Evolutionary conservation across 2,797 vertebrate species (phyloP).

Genomic region (Sebastes oblongus): DNA sequence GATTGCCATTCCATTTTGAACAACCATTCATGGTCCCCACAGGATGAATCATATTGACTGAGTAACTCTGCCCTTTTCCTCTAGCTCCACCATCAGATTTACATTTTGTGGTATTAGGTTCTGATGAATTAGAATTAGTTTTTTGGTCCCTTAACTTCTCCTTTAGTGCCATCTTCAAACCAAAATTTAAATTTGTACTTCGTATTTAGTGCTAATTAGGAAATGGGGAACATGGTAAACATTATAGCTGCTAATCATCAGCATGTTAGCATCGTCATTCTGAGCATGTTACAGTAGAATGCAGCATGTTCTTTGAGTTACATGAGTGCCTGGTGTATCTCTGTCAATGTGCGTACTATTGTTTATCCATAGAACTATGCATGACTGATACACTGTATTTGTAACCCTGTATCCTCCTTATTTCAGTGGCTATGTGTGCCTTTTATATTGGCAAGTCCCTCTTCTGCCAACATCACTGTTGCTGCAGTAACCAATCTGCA

Average conservation of each 20-base stretch:
- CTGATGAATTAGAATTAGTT: no score
- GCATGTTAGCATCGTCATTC: no score
- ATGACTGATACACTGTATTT: background rate
- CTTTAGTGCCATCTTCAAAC: no score
- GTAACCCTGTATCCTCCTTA: background rate
- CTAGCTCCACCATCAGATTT: background rate
- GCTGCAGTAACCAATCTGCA: conserved; percentile 67
- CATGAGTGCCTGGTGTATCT: no score
- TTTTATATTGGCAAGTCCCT: conserved; percentile 74
- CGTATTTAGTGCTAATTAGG: no score
- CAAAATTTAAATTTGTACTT: no score
- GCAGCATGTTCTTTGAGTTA: background rate
- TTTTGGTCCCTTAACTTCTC: no score
- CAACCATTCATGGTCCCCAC: background rate
- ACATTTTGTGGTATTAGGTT: background rate
- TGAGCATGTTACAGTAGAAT: no score
- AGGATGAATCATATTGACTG: background rate
- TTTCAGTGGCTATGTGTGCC: conserved; percentile 75
- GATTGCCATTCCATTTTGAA: background rate
- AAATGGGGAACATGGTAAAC: no score
- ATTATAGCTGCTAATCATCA: no score
- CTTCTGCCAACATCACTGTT: conserved; percentile 67
- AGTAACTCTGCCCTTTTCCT: background rate
- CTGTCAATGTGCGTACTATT: background rate
- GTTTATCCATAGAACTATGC: background rate